Evolutionary conservation across 2,888 invertebrate genomes (phyloP), one percentile per base, ranked within the genome.

Genomic region (Diadromus collaris): DNA sequence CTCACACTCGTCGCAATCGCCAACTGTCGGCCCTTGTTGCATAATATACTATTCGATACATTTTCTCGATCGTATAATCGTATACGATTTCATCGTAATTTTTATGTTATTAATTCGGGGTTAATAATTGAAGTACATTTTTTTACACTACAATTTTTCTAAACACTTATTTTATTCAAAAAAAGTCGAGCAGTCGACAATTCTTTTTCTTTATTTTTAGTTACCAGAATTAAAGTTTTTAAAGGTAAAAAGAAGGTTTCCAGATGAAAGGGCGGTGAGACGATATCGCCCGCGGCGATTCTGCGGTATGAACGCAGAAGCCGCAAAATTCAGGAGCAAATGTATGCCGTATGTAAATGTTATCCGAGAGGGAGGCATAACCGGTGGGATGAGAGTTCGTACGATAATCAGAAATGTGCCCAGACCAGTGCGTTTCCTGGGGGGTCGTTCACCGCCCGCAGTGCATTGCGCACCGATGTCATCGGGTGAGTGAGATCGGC

Each of bases 331-430:
- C 81, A 61, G 74, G 76, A 83, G 86, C 81, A 87, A 88, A 88
- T 87, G 83, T 88, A 87, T 86, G 84, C 85, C 81, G 84, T 86
- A 88, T 88, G 88, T 87, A 89, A 89, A 89, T 89, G 87, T 88
- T 87, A 89, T 88, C 85, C 83, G 38, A 68, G 61, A 63, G 78
- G 71, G 56, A 75, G 24, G 54, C 34, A 46, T 60, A 51, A 27
- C 16, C 16, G 41, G 32, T 56, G 34, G 48, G 38, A 34, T 51
- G 41, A 68, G 69, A 63, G 58, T 63, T 73, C 84, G 83, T 82
- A 83, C 83, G 83, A 85, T 88, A 88, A 89, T 88, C 87, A 85
- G 85, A 87, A 89, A 89, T 89, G 88, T 86, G 86, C 86, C 84
- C 83, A 85, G 81, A 84, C 83, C 83, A 85, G 84, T 84, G 85